Base-by-base conservation (phyloP, 2,888 invertebrate species). In the Nemotelus nigrinus region DNA sequence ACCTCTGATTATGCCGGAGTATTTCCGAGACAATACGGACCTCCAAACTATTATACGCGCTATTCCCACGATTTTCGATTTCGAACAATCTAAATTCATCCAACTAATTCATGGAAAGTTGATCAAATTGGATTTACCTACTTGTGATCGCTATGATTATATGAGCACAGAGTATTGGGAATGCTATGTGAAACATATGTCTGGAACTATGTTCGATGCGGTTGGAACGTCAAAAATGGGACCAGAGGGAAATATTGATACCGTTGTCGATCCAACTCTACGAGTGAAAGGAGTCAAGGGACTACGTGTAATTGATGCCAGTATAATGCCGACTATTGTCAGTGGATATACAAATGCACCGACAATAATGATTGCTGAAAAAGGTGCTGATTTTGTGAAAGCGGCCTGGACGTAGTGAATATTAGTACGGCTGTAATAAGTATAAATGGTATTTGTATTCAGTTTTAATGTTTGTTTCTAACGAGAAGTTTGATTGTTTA, bases 201-300 rank as follows among this genome's bases (percentile, higher is more conserved):
- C 88, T 3, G 85, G 87, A 2, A 88, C 89, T 4, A 82, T 89
- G 43, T 92, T 90, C 82, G 92, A 93, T 83, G 91, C 92, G 8
- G 90, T 90, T 1, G 91, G 92, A 63, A 92, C 92, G 0, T 89
- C 89, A 74, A 91, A 90, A 84, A 93, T 93, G 91, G 92, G 91
- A 1, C 84, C 85, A 5, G 80, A 79, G 3, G 78, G 81, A 25
- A 89, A 89, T 80, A 82, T 82, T 7, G 81, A 82, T 2, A 84
- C 88, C 2, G 90, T 90, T 0, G 90, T 90, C 0, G 86, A 88
- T 82, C 78, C 85, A 2, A 80, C 86, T 50, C 85, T 89, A 80
- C 82, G 86, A 48, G 88, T 90, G 25, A 85, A 85, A 7, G 87
- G 87, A 1, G 82, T 90, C 0, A 78, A 87, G 79, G 83, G 86